These are phyloP conservation scores for Lycopodina hypogea DNA, from an alignment of 37 sponge, comb jelly and placozoan genomes.

Conservation along the genomic window DNA sequence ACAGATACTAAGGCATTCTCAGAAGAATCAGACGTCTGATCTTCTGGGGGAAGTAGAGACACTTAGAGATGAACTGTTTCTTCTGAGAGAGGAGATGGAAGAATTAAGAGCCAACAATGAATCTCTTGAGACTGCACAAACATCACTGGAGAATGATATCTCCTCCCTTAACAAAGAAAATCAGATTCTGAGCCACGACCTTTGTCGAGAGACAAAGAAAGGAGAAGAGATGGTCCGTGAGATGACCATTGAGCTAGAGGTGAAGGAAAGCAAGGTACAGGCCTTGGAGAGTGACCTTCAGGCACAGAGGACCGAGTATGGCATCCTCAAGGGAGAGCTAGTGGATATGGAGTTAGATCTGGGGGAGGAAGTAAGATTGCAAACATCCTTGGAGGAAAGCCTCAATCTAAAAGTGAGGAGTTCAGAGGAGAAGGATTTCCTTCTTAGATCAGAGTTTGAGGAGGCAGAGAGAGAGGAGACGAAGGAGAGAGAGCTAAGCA, in stretches of 20 bases:
- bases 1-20: not conserved
- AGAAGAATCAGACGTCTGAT: not conserved
- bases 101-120: not conserved
- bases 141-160: conserved; percentile 10
- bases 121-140: not conserved
- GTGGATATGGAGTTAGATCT: conserved; percentile 30
- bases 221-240: conserved; percentile 41
- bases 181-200: conserved; percentile 13
- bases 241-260: conserved; percentile 37
- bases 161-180: conserved; percentile 23
- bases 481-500: not conserved
- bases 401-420: conserved; percentile 21
- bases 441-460: conserved; percentile 30
- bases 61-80: conserved; percentile 3
- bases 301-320: not conserved
- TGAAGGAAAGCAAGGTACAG: conserved; percentile 1
- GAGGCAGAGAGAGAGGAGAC: not conserved
- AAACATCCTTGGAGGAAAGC: conserved; percentile 12
- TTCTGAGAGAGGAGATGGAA: conserved; percentile 27
- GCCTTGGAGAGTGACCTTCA: conserved; percentile 1
- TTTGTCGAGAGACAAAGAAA: conserved; percentile 12
- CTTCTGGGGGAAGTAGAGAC: conserved; percentile 1
- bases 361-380: not conserved
- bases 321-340: not conserved
- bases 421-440: conserved; percentile 38